Evolutionary conservation across 2,888 invertebrate genomes (phyloP).

Genomic region (Linhomoeus sp.): DNA sequence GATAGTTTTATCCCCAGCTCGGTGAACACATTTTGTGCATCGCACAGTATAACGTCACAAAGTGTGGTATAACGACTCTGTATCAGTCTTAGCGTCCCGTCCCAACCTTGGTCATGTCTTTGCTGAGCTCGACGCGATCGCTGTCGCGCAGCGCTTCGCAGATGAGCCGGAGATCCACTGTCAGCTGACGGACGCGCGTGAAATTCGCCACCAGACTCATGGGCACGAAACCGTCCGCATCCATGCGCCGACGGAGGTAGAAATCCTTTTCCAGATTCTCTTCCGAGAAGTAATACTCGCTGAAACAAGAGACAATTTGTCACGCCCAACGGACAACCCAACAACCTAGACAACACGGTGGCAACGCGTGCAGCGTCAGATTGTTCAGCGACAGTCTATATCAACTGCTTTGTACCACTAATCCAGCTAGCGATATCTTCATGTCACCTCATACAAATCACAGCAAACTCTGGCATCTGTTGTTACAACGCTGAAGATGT

Average conservation of each 20-base stretch:
- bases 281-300: constrained; percentile 95
- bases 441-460: too few species aligned
- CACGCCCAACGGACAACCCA: constrained; percentile 8
- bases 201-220: constrained; percentile 84
- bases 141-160: constrained; percentile 62
- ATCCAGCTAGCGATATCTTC: too few species aligned
- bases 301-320: constrained; percentile 33
- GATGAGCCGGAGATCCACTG: constrained; percentile 60
- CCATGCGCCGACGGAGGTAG: constrained; percentile 91
- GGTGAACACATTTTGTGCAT: too few species aligned
- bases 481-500: not conserved
- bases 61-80: too few species aligned
- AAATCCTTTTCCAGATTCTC: constrained; percentile 87
- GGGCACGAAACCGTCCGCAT: constrained; percentile 72
- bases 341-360: too few species aligned
- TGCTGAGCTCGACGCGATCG: constrained; percentile 53
- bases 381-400: not conserved
- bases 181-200: constrained; percentile 70
- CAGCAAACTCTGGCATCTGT: too few species aligned
- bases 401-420: not conserved
- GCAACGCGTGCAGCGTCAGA: not conserved
- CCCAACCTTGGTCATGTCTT: too few species aligned
- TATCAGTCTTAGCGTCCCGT: too few species aligned
- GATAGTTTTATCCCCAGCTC: too few species aligned
- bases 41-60: too few species aligned